phyloP scores from a whole-genome alignment of 1,140 invertebrate species.

The Drosophila orosa region DNA sequence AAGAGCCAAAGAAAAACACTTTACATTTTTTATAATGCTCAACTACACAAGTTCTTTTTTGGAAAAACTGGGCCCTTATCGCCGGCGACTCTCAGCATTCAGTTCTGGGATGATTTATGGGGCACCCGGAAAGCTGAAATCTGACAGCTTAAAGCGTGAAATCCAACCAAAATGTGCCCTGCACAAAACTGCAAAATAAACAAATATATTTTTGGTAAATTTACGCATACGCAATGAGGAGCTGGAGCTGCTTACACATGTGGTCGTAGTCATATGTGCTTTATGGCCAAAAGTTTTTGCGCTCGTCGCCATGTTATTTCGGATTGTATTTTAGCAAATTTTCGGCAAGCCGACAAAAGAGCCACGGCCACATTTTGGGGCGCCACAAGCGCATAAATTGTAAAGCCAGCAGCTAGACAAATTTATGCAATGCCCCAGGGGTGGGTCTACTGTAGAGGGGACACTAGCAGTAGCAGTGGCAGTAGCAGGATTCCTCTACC shows the following conservation, averaged over 20 bases:
- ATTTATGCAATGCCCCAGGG: slow-evolving; percentile 65
- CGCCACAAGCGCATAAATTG: slow-evolving; percentile 72
- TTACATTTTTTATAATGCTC: slow-evolving; percentile 51
- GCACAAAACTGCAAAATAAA: slow-evolving; percentile 47
- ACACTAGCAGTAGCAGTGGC: not conserved
- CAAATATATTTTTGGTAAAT: slow-evolving; percentile 48
- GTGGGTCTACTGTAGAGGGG: not conserved
- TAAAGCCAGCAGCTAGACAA: slow-evolving; percentile 67
- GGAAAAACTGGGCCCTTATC: slow-evolving; percentile 56
- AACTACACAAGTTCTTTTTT: not conserved
- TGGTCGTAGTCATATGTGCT: slow-evolving; percentile 71
- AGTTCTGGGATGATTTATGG: slow-evolving; percentile 67
- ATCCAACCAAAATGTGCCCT: slow-evolving; percentile 6
- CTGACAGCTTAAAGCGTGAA: slow-evolving; percentile 51
- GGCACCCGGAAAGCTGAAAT: not conserved
- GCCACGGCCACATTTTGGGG: slow-evolving; percentile 63
- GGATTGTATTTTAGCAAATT: slow-evolving; percentile 78
- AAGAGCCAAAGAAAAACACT: slow-evolving; percentile 15
- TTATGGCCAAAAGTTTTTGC: slow-evolving; percentile 72
- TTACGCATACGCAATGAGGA: slow-evolving; percentile 17
- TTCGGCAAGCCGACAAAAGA: slow-evolving; percentile 71
- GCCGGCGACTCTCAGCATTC: slow-evolving; percentile 46
- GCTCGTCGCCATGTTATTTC: slow-evolving; percentile 32
- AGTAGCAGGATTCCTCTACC: slow-evolving; percentile 14
- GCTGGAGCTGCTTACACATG: slow-evolving; percentile 3